Evolutionary conservation across 1,140 invertebrate genomes (phyloP).

Genomic region (Rhopalosiphum maidis): DNA sequence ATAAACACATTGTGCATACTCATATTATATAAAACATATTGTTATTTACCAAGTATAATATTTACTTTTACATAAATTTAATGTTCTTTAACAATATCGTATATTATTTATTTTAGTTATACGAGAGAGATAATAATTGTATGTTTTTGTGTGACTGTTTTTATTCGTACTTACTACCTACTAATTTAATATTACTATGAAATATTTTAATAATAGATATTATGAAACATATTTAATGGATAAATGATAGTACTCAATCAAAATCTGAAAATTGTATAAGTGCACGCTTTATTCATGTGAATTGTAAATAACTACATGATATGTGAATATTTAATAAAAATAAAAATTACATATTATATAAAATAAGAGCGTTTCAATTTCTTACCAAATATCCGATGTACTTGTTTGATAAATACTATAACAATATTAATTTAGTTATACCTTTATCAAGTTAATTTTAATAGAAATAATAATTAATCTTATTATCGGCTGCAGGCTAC

Average conservation of each 20-base stretch:
- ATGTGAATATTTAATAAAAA: constrained; percentile 18
- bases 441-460: neutral
- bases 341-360: neutral
- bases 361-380: neutral
- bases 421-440: neutral
- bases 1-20: neutral
- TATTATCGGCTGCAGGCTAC: neutral
- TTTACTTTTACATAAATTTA: neutral
- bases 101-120: constrained; percentile 32
- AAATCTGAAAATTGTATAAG: constrained; percentile 4
- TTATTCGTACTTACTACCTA: constrained; percentile 11
- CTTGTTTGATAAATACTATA: neutral
- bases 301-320: neutral
- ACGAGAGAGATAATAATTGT: neutral
- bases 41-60: neutral
- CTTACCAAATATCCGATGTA: neutral
- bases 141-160: constrained; percentile 36
- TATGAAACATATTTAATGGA: neutral
- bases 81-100: constrained; percentile 23
- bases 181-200: neutral
- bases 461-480: neutral
- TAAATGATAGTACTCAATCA: constrained; percentile 1
- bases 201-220: neutral
- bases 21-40: neutral
- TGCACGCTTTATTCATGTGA: constrained; percentile 18